Conservation (phyloP, 2,113 vertebrate genomes). For the Gymnogyps californianus region DNA sequence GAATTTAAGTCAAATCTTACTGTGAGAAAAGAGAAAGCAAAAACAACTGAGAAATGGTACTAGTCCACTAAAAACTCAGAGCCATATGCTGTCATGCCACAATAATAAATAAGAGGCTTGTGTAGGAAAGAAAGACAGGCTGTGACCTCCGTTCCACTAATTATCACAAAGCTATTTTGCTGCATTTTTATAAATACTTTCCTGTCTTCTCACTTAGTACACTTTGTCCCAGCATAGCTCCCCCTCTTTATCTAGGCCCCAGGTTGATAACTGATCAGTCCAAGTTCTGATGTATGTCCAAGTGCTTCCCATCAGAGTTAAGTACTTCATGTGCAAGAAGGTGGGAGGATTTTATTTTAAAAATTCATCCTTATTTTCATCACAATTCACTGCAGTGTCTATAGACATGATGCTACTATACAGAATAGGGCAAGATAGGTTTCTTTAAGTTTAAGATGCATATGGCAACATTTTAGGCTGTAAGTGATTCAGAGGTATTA, state of each 20-base stretch:
- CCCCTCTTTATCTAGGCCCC: not conserved
- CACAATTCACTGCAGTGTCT: not conserved
- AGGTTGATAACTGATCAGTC: not conserved
- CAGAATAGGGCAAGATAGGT: not conserved
- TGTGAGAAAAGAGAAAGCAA: conserved; percentile 58
- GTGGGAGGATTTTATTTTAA: not conserved
- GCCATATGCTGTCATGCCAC: conserved; percentile 2
- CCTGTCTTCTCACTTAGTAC: not conserved
- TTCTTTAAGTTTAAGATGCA: not conserved
- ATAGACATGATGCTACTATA: not conserved
- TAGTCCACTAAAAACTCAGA: conserved; percentile 23
- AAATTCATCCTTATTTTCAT: not conserved
- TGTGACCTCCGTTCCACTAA: conserved; percentile 28
- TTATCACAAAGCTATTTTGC: conserved; percentile 18
- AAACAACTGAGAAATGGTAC: conserved; percentile 28
- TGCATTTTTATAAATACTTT: conserved; percentile 17
- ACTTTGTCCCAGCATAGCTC: not conserved
- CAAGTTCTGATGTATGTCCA: not conserved
- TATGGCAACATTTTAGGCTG: not conserved
- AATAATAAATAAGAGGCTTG: conserved; percentile 16
- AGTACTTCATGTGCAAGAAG: not conserved
- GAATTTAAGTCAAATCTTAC: conserved; percentile 36
- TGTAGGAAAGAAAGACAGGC: not conserved
- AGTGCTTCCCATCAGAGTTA: not conserved
- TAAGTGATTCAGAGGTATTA: not conserved